Percentiles rank a stretch among this genome's conserved stretches.
These are phyloP conservation scores for Oophaga pumilio DNA, from an alignment of 2,113 vertebrate species.

Conservation along the genomic window DNA sequence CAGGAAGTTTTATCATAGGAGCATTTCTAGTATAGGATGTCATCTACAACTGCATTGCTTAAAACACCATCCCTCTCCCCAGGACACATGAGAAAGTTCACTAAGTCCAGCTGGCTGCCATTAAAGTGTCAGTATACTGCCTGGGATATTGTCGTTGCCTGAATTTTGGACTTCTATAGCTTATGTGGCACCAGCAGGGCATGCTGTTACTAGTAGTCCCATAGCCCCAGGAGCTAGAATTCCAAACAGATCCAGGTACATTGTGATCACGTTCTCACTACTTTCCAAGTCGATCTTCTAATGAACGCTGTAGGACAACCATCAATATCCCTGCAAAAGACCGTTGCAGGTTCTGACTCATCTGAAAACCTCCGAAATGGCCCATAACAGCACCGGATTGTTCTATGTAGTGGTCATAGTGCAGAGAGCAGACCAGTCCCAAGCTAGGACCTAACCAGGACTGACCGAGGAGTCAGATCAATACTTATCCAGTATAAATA, in stretches of 20 bases:
- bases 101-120: neutral
- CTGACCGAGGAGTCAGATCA: neutral
- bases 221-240: neutral
- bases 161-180: neutral
- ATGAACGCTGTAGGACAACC: neutral
- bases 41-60: neutral
- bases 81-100: too few relatives aligned
- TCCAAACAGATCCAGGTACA: neutral
- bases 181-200: neutral
- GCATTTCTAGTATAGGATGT: too few relatives aligned
- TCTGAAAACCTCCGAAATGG: neutral
- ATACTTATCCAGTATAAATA: conserved; percentile 3
- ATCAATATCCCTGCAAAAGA: neutral
- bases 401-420: neutral
- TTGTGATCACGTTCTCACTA: neutral
- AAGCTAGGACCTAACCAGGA: neutral
- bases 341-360: too few relatives aligned
- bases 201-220: neutral
- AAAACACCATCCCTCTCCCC: neutral
- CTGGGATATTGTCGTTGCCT: neutral
- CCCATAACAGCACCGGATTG: neutral
- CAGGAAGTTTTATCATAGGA: neutral
- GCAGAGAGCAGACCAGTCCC: neutral
- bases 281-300: neutral
- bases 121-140: neutral